phyloP scores from a whole-genome alignment of 2,888 invertebrate genomes.

The Pollenia amentaria region DNA sequence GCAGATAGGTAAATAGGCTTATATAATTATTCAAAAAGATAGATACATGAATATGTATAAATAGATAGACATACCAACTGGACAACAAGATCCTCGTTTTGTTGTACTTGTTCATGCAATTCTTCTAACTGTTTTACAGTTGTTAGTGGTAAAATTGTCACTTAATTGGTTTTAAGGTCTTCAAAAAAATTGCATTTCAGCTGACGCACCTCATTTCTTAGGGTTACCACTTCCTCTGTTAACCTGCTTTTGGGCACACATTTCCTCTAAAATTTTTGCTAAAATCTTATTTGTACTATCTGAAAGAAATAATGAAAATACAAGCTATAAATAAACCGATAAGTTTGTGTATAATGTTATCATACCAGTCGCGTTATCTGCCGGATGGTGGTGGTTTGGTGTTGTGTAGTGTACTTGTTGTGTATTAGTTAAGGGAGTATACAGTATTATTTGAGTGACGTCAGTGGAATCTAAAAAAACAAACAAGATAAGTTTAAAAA shows the following conservation, averaged over 20 bases:
- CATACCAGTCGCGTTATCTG: constrained; percentile 2
- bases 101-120: constrained; percentile 28
- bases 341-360: constrained; percentile 1
- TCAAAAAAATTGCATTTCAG: constrained; percentile 27
- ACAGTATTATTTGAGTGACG: constrained; percentile 1
- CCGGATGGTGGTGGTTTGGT: too few relatives aligned
- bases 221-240: constrained; percentile 27
- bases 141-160: constrained; percentile 37
- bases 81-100: too few relatives aligned
- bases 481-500: too few relatives aligned
- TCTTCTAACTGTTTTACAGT: constrained; percentile 42
- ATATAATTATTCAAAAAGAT: too few relatives aligned
- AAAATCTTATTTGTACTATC: too few relatives aligned
- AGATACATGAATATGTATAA: too few relatives aligned
- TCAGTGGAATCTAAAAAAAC: constrained; percentile 47
- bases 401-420: constrained; percentile 39
- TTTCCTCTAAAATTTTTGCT: too few relatives aligned
- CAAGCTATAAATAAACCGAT: not conserved
- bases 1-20: not conserved
- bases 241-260: too few relatives aligned
- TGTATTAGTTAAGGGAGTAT: constrained; percentile 23
- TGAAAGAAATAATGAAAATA: too few relatives aligned
- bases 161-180: constrained; percentile 36
- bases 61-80: constrained; percentile 44
- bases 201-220: constrained; percentile 47